A percentile compares a stretch with the other conserved stretches of the same genome.
Evolutionary conservation across 1,140 invertebrate genomes (phyloP).

Genomic region (Globodera ellingtonae): DNA sequence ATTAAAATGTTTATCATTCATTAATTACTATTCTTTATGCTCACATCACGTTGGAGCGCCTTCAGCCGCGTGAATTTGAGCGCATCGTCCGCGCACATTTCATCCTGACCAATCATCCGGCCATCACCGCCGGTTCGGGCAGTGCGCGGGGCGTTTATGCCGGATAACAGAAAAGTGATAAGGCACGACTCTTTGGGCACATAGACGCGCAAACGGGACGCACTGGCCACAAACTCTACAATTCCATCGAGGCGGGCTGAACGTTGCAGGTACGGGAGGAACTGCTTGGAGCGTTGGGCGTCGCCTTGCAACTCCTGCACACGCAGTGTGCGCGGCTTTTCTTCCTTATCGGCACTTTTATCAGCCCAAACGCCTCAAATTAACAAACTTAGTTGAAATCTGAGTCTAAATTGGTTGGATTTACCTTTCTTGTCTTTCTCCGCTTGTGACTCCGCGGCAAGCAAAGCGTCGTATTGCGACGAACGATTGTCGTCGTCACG

Average conservation of each 20-base stretch:
- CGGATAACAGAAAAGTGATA: slow-evolving; percentile 85
- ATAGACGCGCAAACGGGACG: slow-evolving; percentile 85
- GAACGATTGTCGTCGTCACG: slow-evolving; percentile 95
- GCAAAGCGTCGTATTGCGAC: slow-evolving; percentile 86
- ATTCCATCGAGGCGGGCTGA: slow-evolving; percentile 81
- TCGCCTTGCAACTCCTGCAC: slow-evolving; percentile 86
- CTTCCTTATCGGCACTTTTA: slow-evolving; percentile 63
- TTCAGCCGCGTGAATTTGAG: slow-evolving; percentile 83
- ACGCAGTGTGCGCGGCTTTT: slow-evolving; percentile 75
- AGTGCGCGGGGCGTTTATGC: slow-evolving; percentile 83
- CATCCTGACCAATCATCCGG: slow-evolving; percentile 74
- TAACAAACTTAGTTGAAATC: slow-evolving; percentile 23
- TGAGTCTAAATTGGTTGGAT: slow-evolving; percentile 49
- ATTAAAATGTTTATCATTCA: background rate
- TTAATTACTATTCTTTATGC: background rate
- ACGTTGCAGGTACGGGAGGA: slow-evolving; percentile 85
- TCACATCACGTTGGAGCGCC: slow-evolving; percentile 81
- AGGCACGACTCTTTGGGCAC: slow-evolving; percentile 91
- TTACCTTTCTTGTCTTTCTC: slow-evolving; percentile 81
- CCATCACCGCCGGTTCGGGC: slow-evolving; percentile 75
- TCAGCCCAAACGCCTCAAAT: slow-evolving; percentile 35
- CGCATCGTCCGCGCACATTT: slow-evolving; percentile 90
- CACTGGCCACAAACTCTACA: slow-evolving; percentile 92
- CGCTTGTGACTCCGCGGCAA: slow-evolving; percentile 89
- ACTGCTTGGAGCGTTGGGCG: slow-evolving; percentile 81